Evolutionary conservation across 2,113 vertebrate species (phyloP).

Genomic region (Camelus bactrianus): DNA sequence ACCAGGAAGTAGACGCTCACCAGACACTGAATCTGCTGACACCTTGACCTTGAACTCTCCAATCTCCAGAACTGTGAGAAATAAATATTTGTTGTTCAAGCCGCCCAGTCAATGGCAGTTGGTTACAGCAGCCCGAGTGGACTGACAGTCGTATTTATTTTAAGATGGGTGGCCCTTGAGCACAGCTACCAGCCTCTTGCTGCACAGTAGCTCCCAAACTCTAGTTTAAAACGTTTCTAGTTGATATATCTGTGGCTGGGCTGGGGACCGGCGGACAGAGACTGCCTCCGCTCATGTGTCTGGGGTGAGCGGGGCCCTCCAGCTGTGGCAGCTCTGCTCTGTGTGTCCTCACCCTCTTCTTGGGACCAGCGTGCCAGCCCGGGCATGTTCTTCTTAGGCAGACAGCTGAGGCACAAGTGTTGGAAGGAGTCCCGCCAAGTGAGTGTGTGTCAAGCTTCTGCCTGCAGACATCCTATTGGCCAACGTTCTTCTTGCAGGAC

Average conservation of each 20-base stretch:
- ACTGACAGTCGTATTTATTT: background rate
- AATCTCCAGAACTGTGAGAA: background rate
- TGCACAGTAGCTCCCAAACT: background rate
- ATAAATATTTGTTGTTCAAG: background rate
- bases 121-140: background rate
- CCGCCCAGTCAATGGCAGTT: background rate
- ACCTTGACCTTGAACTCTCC: background rate
- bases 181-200: background rate
- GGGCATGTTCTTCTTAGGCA: background rate
- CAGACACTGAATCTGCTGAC: background rate
- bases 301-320: background rate
- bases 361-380: background rate
- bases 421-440: background rate
- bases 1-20: background rate
- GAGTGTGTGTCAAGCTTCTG: background rate
- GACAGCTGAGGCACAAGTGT: background rate
- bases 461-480: background rate
- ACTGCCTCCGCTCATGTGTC: background rate
- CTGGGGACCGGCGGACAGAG: background rate
- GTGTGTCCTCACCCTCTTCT: fast-evolving
- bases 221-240: background rate
- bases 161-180: background rate
- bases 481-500: background rate
- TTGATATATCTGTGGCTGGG: background rate
- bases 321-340: background rate